Evolutionary conservation across 2,888 invertebrate species (phyloP).

Genomic region (Osmoderma eremita): DNA sequence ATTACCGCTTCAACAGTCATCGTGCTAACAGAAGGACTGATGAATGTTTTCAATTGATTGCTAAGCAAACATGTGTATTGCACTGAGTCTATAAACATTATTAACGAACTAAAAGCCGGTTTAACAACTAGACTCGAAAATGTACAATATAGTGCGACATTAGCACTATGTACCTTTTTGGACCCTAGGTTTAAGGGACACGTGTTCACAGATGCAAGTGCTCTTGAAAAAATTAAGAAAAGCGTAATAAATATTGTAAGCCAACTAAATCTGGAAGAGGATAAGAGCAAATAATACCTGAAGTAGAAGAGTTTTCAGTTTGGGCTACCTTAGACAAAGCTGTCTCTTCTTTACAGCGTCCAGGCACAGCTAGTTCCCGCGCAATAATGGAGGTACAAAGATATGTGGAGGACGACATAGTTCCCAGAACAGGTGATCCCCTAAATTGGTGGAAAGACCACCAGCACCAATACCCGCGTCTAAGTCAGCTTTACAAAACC

Average conservation of each 20-base stretch:
- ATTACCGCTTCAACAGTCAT: background rate
- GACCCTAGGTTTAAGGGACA: conserved; percentile 37
- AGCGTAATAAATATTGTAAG: background rate
- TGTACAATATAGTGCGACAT: conserved; percentile 10
- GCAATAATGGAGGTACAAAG: conserved; percentile 43
- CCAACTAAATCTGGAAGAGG: no score
- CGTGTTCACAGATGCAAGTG: conserved; percentile 15
- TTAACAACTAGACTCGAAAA: no score
- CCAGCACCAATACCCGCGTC: conserved; percentile 21
- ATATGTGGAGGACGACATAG: conserved; percentile 36
- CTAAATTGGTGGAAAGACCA: conserved; percentile 38
- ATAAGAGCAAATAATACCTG: background rate
- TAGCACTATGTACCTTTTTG: conserved; percentile 30
- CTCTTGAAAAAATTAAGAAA: conserved; percentile 3
- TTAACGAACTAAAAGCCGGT: no score
- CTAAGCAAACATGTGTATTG: background rate
- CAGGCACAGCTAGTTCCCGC: conserved; percentile 14
- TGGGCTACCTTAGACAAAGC: conserved; percentile 22
- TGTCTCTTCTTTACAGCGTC: background rate
- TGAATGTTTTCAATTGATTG: background rate
- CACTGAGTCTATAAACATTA: no score
- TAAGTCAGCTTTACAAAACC: conserved; percentile 24
- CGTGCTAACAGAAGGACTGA: background rate
- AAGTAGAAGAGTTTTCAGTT: conserved; percentile 11
- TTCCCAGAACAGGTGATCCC: conserved; percentile 35